Base-by-base conservation (phyloP, 2,888 invertebrate species). In the Dicroscelio sp. region DNA sequence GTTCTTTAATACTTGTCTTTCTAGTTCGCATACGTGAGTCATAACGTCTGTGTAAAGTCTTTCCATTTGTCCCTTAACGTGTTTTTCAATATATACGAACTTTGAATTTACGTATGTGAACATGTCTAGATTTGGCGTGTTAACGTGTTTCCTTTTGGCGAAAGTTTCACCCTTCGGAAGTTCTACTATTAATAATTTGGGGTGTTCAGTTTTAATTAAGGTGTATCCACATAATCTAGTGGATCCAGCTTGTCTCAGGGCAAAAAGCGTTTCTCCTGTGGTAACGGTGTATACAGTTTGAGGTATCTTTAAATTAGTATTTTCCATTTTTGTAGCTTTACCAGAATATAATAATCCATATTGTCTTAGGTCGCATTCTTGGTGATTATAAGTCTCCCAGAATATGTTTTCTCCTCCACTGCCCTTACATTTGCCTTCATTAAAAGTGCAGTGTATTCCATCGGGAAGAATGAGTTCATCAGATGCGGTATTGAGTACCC, bases 21-120 rank as follows among this genome's bases (percentile, higher is more conserved):
- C 93, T 2, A 94, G 0, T 17, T 93, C 60, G 52, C 96, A 96
- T 31, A 90, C 79, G 23, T 95, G 90, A 6, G 88, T 65, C 2
- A 95, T 14, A 0, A 95, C 90, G n/a, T 95, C 92, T 2, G 73
- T 20, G 43, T 95, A 95, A 0, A 95, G 31, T 8, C 38, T 14
- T 14, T 92, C 60, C 0, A 95, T 25, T 20, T 91, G 85, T 6
- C 76, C 67, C 27, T 93, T 88, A 2, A 94, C 91, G 6, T 94
- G 92, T 75, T 94, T 93, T 84, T 95, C 95, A 0, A 92, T 84
- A 65, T 95, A 95, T 5, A 95, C 76, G 10, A 95, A 94, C 90
- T 95, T 95, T 0, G 92, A 86, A 31, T 94, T 95, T 1, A 94
- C 87, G 55, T 95, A 95, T 0, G 87, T 43, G 12, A 93, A 93